A percentile compares a stretch with the other conserved stretches of the same genome.
These are phyloP conservation scores for Chionoecetes opilio DNA, from an alignment of 1,140 invertebrate genomes.

Conservation along the genomic window DNA sequence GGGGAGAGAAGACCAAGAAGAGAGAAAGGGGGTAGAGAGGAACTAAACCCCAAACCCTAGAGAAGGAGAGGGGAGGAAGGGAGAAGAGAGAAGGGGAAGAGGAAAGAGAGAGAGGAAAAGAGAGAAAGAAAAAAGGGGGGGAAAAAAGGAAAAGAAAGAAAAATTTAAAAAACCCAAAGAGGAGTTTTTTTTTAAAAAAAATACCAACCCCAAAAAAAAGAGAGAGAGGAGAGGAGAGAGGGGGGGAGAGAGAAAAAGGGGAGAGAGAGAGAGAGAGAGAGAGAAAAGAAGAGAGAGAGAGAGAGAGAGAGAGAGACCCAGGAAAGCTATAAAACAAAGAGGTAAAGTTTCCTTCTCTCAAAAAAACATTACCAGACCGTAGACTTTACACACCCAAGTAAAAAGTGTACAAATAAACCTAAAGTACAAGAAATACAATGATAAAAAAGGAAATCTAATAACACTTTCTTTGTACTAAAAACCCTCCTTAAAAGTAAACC, in stretches of 20 bases:
- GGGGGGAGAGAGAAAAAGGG: neutral
- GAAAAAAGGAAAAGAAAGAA: neutral
- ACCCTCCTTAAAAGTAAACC: too few relatives aligned
- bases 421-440: neutral
- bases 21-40: too few relatives aligned
- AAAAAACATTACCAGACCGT: neutral
- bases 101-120: too few relatives aligned
- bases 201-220: neutral
- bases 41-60: too few relatives aligned
- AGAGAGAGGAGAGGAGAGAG: neutral
- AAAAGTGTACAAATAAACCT: neutral
- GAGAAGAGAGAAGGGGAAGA: too few relatives aligned
- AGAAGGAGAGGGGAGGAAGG: too few relatives aligned
- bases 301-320: conserved; percentile 44
- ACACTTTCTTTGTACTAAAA: neutral
- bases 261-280: neutral
- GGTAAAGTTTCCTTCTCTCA: neutral
- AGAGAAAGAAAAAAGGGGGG: neutral
- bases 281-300: conserved; percentile 38
- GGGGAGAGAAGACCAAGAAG: too few relatives aligned
- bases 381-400: neutral
- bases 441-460: neutral
- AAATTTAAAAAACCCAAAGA: neutral
- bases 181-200: neutral
- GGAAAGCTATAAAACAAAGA: neutral